These are phyloP conservation scores for Rhinogobio ventralis DNA, from an alignment of 2,797 vertebrate genomes.

Conservation along the genomic window DNA sequence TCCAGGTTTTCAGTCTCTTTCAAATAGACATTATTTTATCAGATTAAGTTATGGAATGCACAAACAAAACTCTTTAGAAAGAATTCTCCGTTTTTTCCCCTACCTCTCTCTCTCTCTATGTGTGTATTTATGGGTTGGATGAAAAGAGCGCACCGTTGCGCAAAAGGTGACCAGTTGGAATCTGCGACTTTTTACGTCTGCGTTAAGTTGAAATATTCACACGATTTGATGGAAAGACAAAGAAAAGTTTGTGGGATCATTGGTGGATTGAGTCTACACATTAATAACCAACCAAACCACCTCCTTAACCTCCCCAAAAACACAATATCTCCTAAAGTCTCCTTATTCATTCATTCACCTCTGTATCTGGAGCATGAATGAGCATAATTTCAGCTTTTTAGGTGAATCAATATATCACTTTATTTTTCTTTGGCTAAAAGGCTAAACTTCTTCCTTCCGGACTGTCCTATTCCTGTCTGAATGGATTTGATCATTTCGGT, in stretches of 20 bases:
- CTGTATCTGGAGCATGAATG: not conserved
- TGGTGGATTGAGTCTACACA: constrained; percentile 10
- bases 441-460: not conserved
- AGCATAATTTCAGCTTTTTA: constrained; percentile 10
- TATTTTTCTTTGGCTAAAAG: not conserved
- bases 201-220: not conserved
- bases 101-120: not conserved
- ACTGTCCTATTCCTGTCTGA: not conserved
- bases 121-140: not conserved
- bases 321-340: not conserved
- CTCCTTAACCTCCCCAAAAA: not conserved
- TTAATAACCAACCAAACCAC: not conserved
- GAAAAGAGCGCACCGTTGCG: constrained; percentile 8
- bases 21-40: not conserved
- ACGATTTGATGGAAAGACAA: not conserved
- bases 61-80: not conserved
- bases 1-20: not conserved
- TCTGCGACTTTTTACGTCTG: not conserved
- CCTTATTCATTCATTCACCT: not conserved
- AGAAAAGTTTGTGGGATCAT: not conserved
- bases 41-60: not conserved
- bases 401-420: constrained; percentile 1
- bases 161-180: not conserved
- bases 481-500: not conserved
- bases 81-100: not conserved